These are phyloP conservation scores for Xenopus borealis DNA, from an alignment of 2,113 vertebrate genomes.

Conservation along the genomic window DNA sequence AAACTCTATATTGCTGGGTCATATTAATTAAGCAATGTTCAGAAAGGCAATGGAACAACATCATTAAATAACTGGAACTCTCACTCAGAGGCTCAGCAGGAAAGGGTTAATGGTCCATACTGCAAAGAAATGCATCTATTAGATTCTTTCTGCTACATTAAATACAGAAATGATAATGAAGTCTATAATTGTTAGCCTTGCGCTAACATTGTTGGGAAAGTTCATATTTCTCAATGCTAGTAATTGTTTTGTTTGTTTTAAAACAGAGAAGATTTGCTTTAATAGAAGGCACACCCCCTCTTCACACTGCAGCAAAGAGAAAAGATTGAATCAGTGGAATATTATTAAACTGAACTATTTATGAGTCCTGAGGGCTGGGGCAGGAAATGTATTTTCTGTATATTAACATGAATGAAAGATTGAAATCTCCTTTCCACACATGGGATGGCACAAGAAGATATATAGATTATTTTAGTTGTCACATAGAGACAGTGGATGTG, in stretches of 20 bases:
- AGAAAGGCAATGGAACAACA: too few relatives aligned
- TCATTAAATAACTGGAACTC: too few relatives aligned
- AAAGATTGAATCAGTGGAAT: slow-evolving; percentile 18
- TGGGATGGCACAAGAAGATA: too few relatives aligned
- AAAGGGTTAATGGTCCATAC: neutral
- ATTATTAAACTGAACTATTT: slow-evolving; percentile 24
- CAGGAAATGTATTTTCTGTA: slow-evolving; percentile 26
- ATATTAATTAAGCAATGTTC: too few relatives aligned
- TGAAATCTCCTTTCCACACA: too few relatives aligned
- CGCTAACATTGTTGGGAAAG: slow-evolving; percentile 1
- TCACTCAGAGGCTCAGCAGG: neutral
- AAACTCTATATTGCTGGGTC: too few relatives aligned
- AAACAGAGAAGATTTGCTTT: slow-evolving; percentile 26
- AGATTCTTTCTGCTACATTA: slow-evolving; percentile 33
- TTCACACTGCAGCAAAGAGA: slow-evolving; percentile 17
- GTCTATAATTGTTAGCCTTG: slow-evolving; percentile 23
- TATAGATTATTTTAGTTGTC: too few relatives aligned
- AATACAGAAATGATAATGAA: slow-evolving; percentile 34
- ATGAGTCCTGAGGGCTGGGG: slow-evolving; percentile 8
- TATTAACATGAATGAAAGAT: neutral
- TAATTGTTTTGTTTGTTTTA: slow-evolving; percentile 35
- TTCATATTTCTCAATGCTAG: slow-evolving; percentile 19
- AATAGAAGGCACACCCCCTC: slow-evolving; percentile 1
- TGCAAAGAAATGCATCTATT: slow-evolving; percentile 4
- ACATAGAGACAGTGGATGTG: too few relatives aligned